A percentile compares a stretch with the other conserved stretches of the same genome.
Conservation (phyloP, 2,797 vertebrate genomes). For the Hemibagrus guttatus region DNA sequence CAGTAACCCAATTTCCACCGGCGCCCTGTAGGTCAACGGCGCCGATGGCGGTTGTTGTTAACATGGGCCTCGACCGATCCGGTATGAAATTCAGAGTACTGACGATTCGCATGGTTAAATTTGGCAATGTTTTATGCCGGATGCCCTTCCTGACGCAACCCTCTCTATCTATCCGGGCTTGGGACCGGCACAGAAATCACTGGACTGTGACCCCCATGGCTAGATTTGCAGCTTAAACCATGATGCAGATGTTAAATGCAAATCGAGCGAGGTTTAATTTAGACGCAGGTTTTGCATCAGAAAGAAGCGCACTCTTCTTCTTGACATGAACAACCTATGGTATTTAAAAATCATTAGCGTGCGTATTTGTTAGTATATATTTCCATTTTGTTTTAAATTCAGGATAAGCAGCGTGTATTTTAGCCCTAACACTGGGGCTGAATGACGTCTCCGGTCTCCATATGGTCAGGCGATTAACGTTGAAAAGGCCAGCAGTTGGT, state of each 20-base stretch:
- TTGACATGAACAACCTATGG: background rate
- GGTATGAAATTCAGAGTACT: too few species aligned
- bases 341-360: background rate
- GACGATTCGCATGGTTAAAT: too few species aligned
- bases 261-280: background rate
- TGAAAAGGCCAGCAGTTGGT: constrained; percentile 39
- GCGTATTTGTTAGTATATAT: background rate
- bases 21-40: too few species aligned
- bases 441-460: constrained; percentile 28
- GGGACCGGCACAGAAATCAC: too few species aligned
- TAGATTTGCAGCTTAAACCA: too few species aligned
- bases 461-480: constrained; percentile 37
- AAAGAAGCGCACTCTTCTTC: background rate
- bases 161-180: too few species aligned
- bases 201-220: too few species aligned
- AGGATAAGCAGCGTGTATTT: background rate
- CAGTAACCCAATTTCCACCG: too few species aligned
- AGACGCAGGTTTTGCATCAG: background rate
- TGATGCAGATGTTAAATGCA: background rate
- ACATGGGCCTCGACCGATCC: too few species aligned
- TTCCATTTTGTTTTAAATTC: background rate
- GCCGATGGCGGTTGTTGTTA: too few species aligned
- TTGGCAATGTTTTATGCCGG: too few species aligned
- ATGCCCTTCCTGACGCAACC: too few species aligned
- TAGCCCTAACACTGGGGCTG: background rate